phyloP scores from a whole-genome alignment of 2,888 invertebrate species.

The Agrotis clavis region DNA sequence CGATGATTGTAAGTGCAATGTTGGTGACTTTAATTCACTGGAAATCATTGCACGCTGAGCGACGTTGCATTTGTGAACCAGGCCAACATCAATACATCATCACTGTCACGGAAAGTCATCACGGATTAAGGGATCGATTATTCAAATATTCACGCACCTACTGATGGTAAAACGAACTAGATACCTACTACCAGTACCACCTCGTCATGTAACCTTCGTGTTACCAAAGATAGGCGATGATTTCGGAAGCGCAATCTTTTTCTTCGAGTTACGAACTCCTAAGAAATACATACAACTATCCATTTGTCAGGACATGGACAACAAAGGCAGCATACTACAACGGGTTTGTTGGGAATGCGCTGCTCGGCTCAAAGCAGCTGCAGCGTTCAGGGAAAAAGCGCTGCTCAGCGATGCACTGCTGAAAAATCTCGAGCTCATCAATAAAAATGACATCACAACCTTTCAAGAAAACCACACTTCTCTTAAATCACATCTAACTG shows the following conservation, averaged over 20 bases:
- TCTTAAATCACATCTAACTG: constrained; percentile 11
- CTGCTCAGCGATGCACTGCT: constrained; percentile 29
- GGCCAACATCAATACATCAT: too few relatives aligned
- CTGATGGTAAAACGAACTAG: too few relatives aligned
- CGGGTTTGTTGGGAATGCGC: constrained; percentile 38
- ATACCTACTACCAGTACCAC: neutral
- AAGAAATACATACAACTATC: neutral
- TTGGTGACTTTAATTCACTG: too few relatives aligned
- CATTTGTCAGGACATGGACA: constrained; percentile 10
- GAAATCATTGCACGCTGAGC: too few relatives aligned
- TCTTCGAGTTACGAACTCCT: too few relatives aligned
- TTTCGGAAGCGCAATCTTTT: constrained; percentile 1
- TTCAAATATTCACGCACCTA: too few relatives aligned
- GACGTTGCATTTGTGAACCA: too few relatives aligned
- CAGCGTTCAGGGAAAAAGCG: constrained; percentile 36
- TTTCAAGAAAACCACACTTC: constrained; percentile 20
- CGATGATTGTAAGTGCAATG: too few relatives aligned
- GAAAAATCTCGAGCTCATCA: constrained; percentile 19
- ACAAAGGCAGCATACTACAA: neutral
- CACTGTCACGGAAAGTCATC: too few relatives aligned
- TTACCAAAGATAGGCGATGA: neutral
- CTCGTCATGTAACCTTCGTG: neutral
- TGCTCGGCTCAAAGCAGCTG: constrained; percentile 28
- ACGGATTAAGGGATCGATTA: neutral
- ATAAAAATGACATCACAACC: constrained; percentile 14